phyloP scores from a whole-genome alignment of 2,113 vertebrate genomes.

The Hypanus sabinus region DNA sequence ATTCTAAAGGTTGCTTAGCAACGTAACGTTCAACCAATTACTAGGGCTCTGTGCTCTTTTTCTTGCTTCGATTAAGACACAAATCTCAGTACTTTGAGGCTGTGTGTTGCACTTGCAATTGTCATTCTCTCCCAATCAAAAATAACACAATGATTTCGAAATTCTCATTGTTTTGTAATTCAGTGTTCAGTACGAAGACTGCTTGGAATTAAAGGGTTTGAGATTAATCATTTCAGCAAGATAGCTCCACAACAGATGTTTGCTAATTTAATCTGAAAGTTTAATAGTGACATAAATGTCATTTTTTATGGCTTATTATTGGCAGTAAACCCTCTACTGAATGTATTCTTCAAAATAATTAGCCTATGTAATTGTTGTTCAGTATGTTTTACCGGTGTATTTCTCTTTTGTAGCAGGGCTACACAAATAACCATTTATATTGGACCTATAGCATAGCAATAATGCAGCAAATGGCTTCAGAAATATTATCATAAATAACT shows the following conservation, averaged over 20 bases:
- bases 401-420: background rate
- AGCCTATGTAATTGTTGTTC: background rate
- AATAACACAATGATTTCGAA: background rate
- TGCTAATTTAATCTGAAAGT: background rate
- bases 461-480: too few relatives aligned
- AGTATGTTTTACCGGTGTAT: background rate
- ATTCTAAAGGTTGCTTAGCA: background rate
- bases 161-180: background rate
- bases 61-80: conserved; percentile 16
- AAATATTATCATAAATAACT: too few relatives aligned
- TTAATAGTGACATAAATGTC: background rate
- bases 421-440: too few relatives aligned
- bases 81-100: background rate
- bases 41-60: background rate
- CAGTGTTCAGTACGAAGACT: background rate
- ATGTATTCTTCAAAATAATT: background rate
- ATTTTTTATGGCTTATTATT: background rate
- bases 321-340: background rate
- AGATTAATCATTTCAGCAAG: background rate
- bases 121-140: background rate
- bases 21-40: background rate
- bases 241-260: background rate
- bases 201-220: background rate
- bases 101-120: background rate
- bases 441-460: too few relatives aligned